phyloP scores from a whole-genome alignment of 2,113 vertebrate species.

The Sceloporus tristichus region DNA sequence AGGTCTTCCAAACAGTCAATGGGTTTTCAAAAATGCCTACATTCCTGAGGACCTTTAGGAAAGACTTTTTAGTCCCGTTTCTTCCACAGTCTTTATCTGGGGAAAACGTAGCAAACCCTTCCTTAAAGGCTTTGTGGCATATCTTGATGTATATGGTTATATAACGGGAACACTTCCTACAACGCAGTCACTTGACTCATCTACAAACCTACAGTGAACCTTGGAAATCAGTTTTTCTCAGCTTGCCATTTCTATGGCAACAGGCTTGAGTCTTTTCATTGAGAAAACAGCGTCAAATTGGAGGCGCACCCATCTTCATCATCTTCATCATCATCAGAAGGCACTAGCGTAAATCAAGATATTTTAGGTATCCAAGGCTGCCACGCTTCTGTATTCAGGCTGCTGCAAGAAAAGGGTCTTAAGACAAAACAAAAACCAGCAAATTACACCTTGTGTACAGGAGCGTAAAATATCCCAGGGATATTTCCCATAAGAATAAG shows the following conservation, averaged over 20 bases:
- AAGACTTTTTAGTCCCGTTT: no score
- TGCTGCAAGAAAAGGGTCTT: not conserved
- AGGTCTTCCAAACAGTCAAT: no score
- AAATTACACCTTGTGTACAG: not conserved
- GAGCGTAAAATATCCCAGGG: not conserved
- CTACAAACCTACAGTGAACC: not conserved
- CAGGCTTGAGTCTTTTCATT: not conserved
- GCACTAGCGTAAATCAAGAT: not conserved
- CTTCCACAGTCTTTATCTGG: no score
- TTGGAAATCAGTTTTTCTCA: not conserved
- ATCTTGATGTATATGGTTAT: not conserved
- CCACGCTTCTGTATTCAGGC: not conserved
- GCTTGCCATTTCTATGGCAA: conserved; percentile 29
- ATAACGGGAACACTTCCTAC: not conserved
- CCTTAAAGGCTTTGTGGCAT: not conserved
- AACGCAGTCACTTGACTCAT: not conserved
- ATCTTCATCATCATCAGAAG: not conserved
- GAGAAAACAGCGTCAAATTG: not conserved
- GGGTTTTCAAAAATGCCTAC: no score
- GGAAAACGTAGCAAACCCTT: not conserved
- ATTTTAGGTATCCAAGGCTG: not conserved
- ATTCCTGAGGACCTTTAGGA: no score
- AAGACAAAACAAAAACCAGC: not conserved
- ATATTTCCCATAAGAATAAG: not conserved
- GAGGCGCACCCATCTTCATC: not conserved